A percentile compares a stretch with the other conserved stretches of the same genome.
These are phyloP conservation scores for Gisinianus flammeolus DNA, from an alignment of 2,888 invertebrate genomes.

Conservation along the genomic window DNA sequence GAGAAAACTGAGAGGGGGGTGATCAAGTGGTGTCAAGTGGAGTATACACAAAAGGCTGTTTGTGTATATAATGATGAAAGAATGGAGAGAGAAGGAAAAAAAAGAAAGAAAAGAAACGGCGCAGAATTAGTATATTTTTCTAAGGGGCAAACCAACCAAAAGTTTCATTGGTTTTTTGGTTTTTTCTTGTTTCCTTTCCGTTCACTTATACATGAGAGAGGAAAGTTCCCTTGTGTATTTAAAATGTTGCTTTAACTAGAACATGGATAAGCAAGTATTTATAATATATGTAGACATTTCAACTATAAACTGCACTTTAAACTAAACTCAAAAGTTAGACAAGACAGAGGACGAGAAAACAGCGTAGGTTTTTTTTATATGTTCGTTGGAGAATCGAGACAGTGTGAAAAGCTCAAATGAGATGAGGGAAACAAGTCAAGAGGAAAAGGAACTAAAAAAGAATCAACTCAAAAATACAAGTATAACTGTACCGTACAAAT, in stretches of 20 bases:
- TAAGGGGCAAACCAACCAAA: constrained; percentile 21
- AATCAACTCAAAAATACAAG: not conserved
- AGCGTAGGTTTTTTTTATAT: constrained; percentile 8
- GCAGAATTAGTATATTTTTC: constrained; percentile 26
- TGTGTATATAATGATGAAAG: not conserved
- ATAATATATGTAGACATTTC: too few relatives aligned
- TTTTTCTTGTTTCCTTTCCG: not conserved
- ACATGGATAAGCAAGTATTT: too few relatives aligned
- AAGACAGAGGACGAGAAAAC: not conserved
- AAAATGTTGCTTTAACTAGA: not conserved
- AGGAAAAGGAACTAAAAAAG: not conserved
- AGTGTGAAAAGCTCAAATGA: not conserved
- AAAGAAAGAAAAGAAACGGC: constrained; percentile 19
- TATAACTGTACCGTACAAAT: not conserved
- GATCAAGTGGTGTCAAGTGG: constrained; percentile 41
- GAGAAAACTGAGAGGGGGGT: constrained; percentile 29
- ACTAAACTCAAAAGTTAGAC: not conserved
- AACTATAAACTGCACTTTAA: not conserved
- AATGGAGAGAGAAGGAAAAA: constrained; percentile 9
- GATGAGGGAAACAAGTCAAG: constrained; percentile 4
- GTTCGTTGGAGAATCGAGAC: not conserved
- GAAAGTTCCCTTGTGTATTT: too few relatives aligned
- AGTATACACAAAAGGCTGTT: constrained; percentile 31
- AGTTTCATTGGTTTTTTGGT: not conserved
- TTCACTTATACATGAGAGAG: not conserved